Conservation (phyloP, 2,888 invertebrate species). For the Halocaridina rubra region DNA sequence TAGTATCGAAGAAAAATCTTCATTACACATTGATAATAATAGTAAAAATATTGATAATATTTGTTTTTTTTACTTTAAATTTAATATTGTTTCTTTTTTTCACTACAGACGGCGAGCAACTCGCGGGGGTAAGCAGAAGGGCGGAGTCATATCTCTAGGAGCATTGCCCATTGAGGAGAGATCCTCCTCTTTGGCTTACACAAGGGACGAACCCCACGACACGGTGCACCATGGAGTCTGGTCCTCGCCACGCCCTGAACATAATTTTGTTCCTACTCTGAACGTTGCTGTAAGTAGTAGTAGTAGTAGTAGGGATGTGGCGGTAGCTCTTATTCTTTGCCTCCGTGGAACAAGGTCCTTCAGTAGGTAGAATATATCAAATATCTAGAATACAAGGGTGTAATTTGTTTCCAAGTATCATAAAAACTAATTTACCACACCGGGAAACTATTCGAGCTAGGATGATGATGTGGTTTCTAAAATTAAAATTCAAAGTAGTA, state of each 20-base stretch:
- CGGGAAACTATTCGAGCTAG: no score
- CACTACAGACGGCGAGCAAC: slow-evolving; percentile 3
- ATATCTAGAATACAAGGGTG: no score
- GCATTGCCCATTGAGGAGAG: slow-evolving; percentile 26
- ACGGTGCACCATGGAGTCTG: slow-evolving; percentile 30
- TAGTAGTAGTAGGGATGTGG: not conserved
- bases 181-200: slow-evolving; percentile 18
- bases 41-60: no score
- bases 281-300: slow-evolving; percentile 21
- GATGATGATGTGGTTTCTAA: no score
- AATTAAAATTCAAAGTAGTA: no score
- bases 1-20: no score
- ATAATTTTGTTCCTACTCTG: slow-evolving; percentile 18
- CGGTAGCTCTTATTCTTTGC: not conserved
- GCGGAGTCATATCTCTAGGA: slow-evolving; percentile 40
- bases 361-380: not conserved
- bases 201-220: slow-evolving; percentile 29
- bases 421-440: no score
- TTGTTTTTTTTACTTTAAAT: not conserved
- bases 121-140: slow-evolving; percentile 25
- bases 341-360: not conserved
- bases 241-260: slow-evolving; percentile 18
- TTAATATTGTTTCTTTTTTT: not conserved
- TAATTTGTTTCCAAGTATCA: no score
- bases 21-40: no score